Percentiles rank a stretch among this genome's conserved stretches.
Evolutionary conservation across 2,113 vertebrate species (phyloP).

Genomic region (Myotis lucifugus): DNA sequence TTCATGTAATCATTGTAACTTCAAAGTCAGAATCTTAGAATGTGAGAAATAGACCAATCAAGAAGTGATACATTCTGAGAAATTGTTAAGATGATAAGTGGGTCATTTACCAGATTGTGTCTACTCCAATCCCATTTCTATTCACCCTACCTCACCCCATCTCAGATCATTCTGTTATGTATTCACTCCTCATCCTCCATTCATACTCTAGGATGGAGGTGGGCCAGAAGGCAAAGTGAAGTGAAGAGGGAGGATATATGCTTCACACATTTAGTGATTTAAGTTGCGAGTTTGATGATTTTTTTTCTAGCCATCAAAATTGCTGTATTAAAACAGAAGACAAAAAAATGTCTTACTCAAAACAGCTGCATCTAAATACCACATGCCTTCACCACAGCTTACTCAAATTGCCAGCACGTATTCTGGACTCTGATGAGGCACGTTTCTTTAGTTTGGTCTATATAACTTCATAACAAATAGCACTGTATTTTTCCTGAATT

Average conservation of each 20-base stretch:
- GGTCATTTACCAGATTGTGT: neutral
- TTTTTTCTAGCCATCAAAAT: neutral
- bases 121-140: neutral
- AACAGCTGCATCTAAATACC: neutral
- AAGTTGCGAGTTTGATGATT: neutral
- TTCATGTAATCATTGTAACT: neutral
- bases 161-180: neutral
- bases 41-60: neutral
- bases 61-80: neutral
- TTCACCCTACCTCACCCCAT: neutral
- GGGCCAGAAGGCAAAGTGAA: neutral
- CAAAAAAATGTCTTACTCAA: neutral
- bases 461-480: neutral
- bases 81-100: neutral
- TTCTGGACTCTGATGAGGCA: neutral
- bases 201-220: neutral
- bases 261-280: neutral
- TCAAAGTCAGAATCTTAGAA: neutral
- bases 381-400: neutral
- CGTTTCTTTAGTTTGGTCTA: neutral
- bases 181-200: neutral
- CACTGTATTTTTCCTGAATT: neutral
- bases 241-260: neutral
- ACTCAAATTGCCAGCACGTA: neutral
- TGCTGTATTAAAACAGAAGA: neutral